Conservation (phyloP, 2,113 vertebrate species). For the Mormyrus lacerda region DNA sequence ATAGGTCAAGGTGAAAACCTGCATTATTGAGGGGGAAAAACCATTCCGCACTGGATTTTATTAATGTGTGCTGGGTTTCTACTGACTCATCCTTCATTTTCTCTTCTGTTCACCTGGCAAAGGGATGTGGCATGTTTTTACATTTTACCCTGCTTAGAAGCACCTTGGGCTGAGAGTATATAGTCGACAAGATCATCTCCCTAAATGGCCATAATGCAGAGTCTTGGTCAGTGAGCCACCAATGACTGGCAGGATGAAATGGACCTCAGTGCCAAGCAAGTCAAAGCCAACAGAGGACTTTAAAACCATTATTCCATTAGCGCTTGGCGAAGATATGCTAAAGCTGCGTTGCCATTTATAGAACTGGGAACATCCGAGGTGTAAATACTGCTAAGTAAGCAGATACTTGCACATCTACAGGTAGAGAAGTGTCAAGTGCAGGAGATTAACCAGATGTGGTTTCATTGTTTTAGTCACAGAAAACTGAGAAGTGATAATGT, state of each 20-base stretch:
- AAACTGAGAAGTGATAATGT: neutral
- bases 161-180: neutral
- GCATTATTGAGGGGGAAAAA: neutral
- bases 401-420: neutral
- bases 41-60: neutral
- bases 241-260: neutral
- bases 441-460: neutral
- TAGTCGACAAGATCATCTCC: neutral
- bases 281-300: neutral
- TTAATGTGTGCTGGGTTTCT: neutral
- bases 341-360: neutral
- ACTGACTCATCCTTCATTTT: neutral
- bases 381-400: neutral
- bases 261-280: neutral
- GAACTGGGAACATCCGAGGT: neutral
- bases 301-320: neutral
- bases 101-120: neutral
- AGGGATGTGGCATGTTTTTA: neutral
- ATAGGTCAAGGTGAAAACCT: neutral
- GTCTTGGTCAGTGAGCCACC: neutral
- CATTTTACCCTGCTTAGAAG: neutral
- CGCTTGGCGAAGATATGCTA: neutral
- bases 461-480: neutral
- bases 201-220: neutral
- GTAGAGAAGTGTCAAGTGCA: neutral